Evolutionary conservation across 2,113 vertebrate species (phyloP).

Genomic region (Leucopternis melanops): DNA sequence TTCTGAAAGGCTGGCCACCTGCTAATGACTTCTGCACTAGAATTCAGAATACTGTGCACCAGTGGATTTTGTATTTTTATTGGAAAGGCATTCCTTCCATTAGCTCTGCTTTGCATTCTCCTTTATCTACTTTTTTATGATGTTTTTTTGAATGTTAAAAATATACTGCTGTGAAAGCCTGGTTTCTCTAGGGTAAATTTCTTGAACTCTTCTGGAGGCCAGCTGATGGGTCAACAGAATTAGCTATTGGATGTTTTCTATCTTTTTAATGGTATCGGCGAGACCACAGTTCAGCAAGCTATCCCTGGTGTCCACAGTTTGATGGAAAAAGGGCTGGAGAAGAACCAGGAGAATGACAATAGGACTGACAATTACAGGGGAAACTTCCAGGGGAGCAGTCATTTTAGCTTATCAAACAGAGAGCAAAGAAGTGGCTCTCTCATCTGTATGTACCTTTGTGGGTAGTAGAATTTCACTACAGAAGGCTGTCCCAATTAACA

Average conservation of each 20-base stretch:
- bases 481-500: background rate
- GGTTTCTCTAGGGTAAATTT: background rate
- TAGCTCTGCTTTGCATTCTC: background rate
- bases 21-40: background rate
- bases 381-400: background rate
- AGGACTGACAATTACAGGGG: background rate
- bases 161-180: background rate
- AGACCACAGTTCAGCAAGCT: background rate
- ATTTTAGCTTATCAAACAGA: background rate
- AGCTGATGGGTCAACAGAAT: background rate
- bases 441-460: background rate
- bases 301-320: background rate
- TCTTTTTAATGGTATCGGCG: background rate
- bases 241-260: background rate
- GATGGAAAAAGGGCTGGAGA: background rate
- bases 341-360: background rate
- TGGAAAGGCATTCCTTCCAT: background rate
- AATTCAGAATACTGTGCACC: background rate
- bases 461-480: background rate
- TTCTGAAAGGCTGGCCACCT: constrained; percentile 34
- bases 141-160: background rate
- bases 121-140: background rate
- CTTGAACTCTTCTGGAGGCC: background rate
- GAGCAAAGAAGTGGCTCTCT: background rate
- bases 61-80: background rate